phyloP scores from a whole-genome alignment of 2,888 invertebrate genomes.

The Disparrhopalites patrizii region DNA sequence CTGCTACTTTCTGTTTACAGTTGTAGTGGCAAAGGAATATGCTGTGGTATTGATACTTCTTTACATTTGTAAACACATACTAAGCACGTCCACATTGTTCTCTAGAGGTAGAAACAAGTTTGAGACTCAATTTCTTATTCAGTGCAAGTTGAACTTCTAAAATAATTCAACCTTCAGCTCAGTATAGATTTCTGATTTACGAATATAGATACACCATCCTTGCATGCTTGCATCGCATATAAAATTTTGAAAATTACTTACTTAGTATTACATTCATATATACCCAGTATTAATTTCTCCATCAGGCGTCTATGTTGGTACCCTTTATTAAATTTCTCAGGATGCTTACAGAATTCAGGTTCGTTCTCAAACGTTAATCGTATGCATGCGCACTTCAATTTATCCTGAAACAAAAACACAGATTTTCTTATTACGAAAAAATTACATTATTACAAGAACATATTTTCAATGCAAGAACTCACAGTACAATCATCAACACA shows the following conservation, averaged over 20 bases:
- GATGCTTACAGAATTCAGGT: constrained; percentile 54
- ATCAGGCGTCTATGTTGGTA: constrained; percentile 77
- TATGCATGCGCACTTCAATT: constrained; percentile 83
- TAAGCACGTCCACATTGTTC: no score
- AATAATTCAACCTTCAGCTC: neutral
- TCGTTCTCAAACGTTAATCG: constrained; percentile 77
- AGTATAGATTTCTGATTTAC: neutral
- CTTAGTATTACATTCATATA: constrained; percentile 90
- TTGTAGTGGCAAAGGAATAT: no score
- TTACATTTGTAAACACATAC: no score
- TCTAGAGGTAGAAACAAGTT: no score
- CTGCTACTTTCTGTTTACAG: no score
- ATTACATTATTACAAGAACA: constrained; percentile 4
- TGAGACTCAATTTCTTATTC: no score
- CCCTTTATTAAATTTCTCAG: constrained; percentile 59
- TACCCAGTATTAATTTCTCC: constrained; percentile 80
- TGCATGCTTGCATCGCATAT: no score
- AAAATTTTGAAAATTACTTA: constrained; percentile 51
- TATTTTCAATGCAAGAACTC: no score
- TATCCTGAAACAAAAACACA: constrained; percentile 61
- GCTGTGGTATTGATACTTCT: no score
- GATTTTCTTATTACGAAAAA: neutral
- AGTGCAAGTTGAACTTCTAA: no score
- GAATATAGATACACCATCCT: neutral
- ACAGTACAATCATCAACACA: constrained; percentile 88